Evolutionary conservation across 2,888 invertebrate genomes (phyloP).

Genomic region (Perizoma flavofasciatum): DNA sequence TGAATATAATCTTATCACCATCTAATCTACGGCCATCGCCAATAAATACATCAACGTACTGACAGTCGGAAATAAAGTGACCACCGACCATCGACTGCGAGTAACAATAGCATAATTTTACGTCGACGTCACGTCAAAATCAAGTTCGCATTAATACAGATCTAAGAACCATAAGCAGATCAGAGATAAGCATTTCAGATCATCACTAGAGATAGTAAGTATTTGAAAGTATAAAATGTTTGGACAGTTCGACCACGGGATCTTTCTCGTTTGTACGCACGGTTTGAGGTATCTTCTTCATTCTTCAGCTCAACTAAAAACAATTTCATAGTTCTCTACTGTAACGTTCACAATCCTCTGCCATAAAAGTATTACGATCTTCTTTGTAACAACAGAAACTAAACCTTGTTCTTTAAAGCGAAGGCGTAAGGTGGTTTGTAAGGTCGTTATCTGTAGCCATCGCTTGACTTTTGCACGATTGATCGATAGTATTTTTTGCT

Average conservation of each 20-base stretch:
- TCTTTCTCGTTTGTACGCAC: slow-evolving; percentile 77
- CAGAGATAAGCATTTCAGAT: slow-evolving; percentile 76
- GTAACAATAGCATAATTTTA: slow-evolving; percentile 76
- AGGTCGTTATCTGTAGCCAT: slow-evolving; percentile 64
- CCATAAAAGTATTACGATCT: slow-evolving; percentile 37
- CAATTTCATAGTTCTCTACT: slow-evolving; percentile 37
- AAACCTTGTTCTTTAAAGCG: slow-evolving; percentile 24
- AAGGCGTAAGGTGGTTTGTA: slow-evolving; percentile 46
- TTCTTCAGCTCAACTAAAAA: slow-evolving; percentile 36
- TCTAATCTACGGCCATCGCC: slow-evolving; percentile 57
- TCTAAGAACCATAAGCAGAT: slow-evolving; percentile 79
- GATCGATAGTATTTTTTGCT: slow-evolving; percentile 84
- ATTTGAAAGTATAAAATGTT: slow-evolving; percentile 84
- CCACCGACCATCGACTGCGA: slow-evolving; percentile 34
- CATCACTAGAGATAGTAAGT: slow-evolving; percentile 78
- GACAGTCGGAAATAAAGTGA: slow-evolving; percentile 65
- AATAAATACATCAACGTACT: slow-evolving; percentile 75
- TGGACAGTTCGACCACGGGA: slow-evolving; percentile 80
- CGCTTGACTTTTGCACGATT: slow-evolving; percentile 82
- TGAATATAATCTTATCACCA: slow-evolving; percentile 71
- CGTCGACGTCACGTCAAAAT: slow-evolving; percentile 73
- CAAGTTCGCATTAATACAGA: slow-evolving; percentile 77
- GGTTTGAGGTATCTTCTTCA: slow-evolving; percentile 68
- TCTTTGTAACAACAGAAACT: slow-evolving; percentile 42
- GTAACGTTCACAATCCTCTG: slow-evolving; percentile 51